Evolutionary conservation across 2,797 vertebrate genomes (phyloP).

Genomic region (Stomatorhinus walkeri): DNA sequence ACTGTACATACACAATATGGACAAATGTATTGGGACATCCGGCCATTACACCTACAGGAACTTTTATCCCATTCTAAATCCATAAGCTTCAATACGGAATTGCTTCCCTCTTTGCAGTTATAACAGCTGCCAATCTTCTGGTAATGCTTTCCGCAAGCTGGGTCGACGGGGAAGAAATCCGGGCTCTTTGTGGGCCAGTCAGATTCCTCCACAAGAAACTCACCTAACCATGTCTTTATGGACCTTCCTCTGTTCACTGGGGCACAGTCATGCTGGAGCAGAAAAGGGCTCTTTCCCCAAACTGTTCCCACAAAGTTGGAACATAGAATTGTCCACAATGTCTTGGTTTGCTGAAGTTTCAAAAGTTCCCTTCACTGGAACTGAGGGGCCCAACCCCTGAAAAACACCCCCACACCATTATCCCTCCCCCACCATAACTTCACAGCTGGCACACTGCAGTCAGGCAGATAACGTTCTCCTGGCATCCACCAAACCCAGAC

Average conservation of each 20-base stretch:
- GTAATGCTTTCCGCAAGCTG: not conserved
- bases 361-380: not conserved
- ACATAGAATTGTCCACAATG: not conserved
- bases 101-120: not conserved
- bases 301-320: not conserved
- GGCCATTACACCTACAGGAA: not conserved
- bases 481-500: not conserved
- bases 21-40: not conserved
- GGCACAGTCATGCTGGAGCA: not conserved
- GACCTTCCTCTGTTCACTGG: not conserved
- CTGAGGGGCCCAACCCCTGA: not conserved
- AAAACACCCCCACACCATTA: not conserved
- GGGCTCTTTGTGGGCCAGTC: not conserved
- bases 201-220: not conserved
- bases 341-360: not conserved
- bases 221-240: not conserved
- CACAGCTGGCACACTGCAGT: not conserved
- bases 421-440: too few species aligned
- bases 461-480: not conserved
- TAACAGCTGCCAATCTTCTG: not conserved
- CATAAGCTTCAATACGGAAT: not conserved
- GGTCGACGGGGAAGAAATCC: not conserved
- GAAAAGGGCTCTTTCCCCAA: not conserved
- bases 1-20: not conserved
- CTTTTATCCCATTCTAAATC: not conserved